Base-by-base conservation (phyloP, 2,797 vertebrate genomes). In the Propithecus perrieri region DNA sequence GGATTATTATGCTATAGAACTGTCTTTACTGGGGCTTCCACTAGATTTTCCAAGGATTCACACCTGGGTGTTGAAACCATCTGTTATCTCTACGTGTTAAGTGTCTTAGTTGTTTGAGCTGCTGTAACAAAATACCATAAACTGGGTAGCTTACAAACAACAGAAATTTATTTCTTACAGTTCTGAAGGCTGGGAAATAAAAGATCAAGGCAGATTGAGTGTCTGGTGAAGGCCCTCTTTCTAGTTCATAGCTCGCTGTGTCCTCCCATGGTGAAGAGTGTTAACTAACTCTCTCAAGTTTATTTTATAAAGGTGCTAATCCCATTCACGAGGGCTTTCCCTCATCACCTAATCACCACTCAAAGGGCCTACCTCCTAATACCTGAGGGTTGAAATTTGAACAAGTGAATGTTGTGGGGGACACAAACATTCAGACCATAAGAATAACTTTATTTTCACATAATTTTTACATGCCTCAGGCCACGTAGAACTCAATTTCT, bases 401-500 rank as follows among this genome's bases (percentile, higher is more conserved):
- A 41, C 33, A 59, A n/a, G 30, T 50, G 28, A 57, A 38, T 67
- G 48, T 78, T 79, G 24, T 79, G 33, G 33, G 35, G 13, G 48
- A 30, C 24, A 17, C 38, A 55, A 46, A 85, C 17, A 67, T 69
- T 86, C 48, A 48, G 59, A 78, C 26, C 14, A 46, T 15, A 69
- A 13, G 28, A 71, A n/a, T 61, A 75, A 41, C 72, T 91, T 94
- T 57, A 81, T 85, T 92, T 81, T 89, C 43, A 93, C 46, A 46
- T 46, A 55, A 93, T 80, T 87, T 92, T 38, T 84, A 63, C 28
- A 41, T 63, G 33, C 5, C 8, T 79, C 48, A n/a, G 41, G 26
- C 30, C 75, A 80, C 46, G 22, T 55, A 71, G 13, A 92, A 85
- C 24, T 91, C 50, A 80, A 41, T 88, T 93, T 78, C 30, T 57